These are phyloP conservation scores for Amphiprion ocellaris DNA, from an alignment of 2,113 vertebrate genomes.

Conservation along the genomic window DNA sequence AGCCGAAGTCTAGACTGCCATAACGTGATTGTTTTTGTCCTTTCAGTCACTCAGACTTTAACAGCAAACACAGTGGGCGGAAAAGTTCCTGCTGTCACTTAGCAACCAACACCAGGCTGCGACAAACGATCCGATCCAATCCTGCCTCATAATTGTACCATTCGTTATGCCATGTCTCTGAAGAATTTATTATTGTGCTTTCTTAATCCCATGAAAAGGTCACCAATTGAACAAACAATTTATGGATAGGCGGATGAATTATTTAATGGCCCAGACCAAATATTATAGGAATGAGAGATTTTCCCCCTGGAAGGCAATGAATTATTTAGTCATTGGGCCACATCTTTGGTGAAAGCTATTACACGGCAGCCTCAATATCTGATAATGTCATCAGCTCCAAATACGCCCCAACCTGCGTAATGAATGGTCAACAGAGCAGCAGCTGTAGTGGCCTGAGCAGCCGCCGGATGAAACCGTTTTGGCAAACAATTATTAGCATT, in stretches of 20 bases:
- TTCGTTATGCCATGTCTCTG: constrained; percentile 75
- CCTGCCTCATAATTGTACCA: constrained; percentile 72
- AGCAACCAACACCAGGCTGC: constrained; percentile 76
- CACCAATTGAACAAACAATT: constrained; percentile 80
- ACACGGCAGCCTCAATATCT: constrained; percentile 68
- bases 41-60: constrained; percentile 73
- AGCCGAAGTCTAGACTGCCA: constrained; percentile 64
- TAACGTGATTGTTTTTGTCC: constrained; percentile 72
- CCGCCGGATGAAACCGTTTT: constrained; percentile 20
- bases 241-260: constrained; percentile 74
- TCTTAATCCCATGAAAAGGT: constrained; percentile 79
- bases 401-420: constrained; percentile 51
- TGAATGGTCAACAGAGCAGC: constrained; percentile 61
- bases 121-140: constrained; percentile 71
- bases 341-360: constrained; percentile 73
- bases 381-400: constrained; percentile 71
- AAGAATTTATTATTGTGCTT: constrained; percentile 78
- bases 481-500: constrained; percentile 55
- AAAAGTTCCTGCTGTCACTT: constrained; percentile 82
- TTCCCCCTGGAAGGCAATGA: constrained; percentile 61
- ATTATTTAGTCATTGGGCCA: constrained; percentile 76
- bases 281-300: constrained; percentile 69
- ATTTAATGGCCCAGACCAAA: constrained; percentile 77
- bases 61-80: constrained; percentile 76
- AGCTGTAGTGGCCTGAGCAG: constrained; percentile 11